Base-by-base conservation (phyloP, 64 coral and sea anemone genomes). In the Acropora yongei region DNA sequence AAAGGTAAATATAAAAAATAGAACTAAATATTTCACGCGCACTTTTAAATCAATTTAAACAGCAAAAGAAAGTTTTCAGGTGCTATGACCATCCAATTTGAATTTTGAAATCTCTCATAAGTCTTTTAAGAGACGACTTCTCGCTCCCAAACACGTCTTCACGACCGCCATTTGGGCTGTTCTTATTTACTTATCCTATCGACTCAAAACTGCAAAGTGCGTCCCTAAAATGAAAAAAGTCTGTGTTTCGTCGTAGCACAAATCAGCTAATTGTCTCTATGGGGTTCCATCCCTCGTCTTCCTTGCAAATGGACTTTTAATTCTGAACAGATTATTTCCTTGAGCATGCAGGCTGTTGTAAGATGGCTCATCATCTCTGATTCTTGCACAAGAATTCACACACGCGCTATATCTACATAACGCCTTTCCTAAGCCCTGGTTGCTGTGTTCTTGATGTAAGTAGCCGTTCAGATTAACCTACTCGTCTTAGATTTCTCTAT, bases 271-370 rank as follows among this genome's bases (percentile, higher is more conserved):
- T 2, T 1, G 45, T 68, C 80, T 45, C 80, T 7, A 85, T 71
- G 82, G 82, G 82, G 82, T 72, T 85, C 82, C 82, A 49, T 44
- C n/a, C 65, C 65, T 48, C 4, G 47, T 71, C 65, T 72, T n/a
- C 18, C 10, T 71, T 71, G 57, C 40, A 81, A 90, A 90, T 74
- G 65, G 48, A 30, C 3, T 40, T 47, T 82, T 90, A 90, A 90
- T 90, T 82, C 44, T 20, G 44, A 81, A 80, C 88, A 90, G 47
- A 58, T 90, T 79, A 68, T 82, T 79, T 55, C 78, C 47, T 74
- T 48, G 18, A 82, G 66, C 30, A 30, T 51, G 80, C 50, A 14
- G 19, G 49, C 49, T 3, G 41, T 41, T 41, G 43, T 67, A 63
- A 63, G 16, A 13, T 49, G 78, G 14, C 12, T 5, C 71, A 43